Evolutionary conservation across 2,797 vertebrate genomes (phyloP), one percentile per base, ranked within the genome.

Genomic region (Otus scops): DNA sequence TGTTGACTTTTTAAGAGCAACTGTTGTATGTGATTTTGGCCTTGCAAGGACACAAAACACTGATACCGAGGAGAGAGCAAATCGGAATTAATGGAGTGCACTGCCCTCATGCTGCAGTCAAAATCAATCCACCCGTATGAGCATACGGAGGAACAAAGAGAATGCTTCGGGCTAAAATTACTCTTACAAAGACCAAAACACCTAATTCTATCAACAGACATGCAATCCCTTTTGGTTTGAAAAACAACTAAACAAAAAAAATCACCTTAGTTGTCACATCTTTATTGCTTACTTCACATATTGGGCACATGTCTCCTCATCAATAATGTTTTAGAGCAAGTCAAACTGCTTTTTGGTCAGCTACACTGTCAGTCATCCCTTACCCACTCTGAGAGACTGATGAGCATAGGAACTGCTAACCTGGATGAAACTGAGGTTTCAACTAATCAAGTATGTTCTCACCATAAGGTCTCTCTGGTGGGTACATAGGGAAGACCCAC

Each of bases 91-190:
- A 93, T 54, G 73, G 70, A 84, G 80, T 90, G 91, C 51, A 43
- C 27, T 82, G 79, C 51, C 48, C 65, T 96, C 51, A 71, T 76
- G 76, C 28, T 91, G 80, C 60, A 85, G 57, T 71, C 53, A 96
- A 97, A 97, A 97, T 95, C 95, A 95, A 97, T 97, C 54, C 71
- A 77, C 60, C 38, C 80, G 73, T 84, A 85, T 7, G 64, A 92
- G 79, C 74, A 92, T 36, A 91, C 6, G 43, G 73, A 97, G 92
- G 59, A 96, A 94, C 69, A 93, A 96, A 95, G 76, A 64, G 71
- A 88, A 91, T 23, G 91, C 92, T 95, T 75, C 65, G 85, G 91
- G 94, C 63, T 93, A 89, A 82, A 92, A 68, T 41, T 73, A 87
- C 77, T 92, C 81, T 91, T 89, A 75, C 64, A 92, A 94, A 93